Percentiles rank a stretch among this genome's conserved stretches.
These are phyloP conservation scores for Morpho deidamia DNA, from an alignment of 2,888 invertebrate genomes.

Conservation along the genomic window DNA sequence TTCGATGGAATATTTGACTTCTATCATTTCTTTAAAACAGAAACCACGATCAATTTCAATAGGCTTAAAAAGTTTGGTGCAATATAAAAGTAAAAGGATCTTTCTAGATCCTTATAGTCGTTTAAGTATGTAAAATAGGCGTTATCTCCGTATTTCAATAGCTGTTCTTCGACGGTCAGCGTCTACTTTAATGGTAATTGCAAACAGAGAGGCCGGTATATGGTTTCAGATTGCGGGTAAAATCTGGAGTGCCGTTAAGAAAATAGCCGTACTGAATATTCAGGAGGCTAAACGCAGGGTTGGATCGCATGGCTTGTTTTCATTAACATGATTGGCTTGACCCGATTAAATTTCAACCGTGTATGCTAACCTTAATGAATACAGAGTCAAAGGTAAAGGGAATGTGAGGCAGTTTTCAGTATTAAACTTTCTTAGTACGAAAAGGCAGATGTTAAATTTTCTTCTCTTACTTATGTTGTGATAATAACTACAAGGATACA, in stretches of 20 bases:
- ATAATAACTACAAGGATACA: too few species aligned
- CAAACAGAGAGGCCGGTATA: conserved; percentile 32
- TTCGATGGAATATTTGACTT: not conserved
- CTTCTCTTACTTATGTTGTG: too few species aligned
- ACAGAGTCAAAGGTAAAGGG: conserved; percentile 13
- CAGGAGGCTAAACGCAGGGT: conserved; percentile 40
- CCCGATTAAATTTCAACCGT: conserved; percentile 51
- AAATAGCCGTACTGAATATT: conserved; percentile 69
- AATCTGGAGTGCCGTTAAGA: conserved; percentile 64
- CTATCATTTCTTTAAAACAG: not conserved
- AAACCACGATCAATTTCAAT: not conserved
- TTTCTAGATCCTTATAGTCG: not conserved
- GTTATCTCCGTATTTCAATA: conserved; percentile 15
- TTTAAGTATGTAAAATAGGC: not conserved
- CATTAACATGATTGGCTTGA: conserved; percentile 74
- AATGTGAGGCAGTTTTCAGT: not conserved
- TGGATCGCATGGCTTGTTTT: conserved; percentile 65
- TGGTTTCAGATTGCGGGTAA: conserved; percentile 52
- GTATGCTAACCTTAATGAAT: conserved; percentile 20
- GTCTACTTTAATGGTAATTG: conserved; percentile 29
- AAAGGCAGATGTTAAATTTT: too few species aligned
- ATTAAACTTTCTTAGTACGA: not conserved
- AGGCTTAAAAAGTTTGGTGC: not conserved
- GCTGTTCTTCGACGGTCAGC: conserved; percentile 12
- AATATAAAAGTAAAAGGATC: not conserved